Evolutionary conservation across 2,113 vertebrate species (phyloP).

Genomic region (Corvus hawaiiensis): DNA sequence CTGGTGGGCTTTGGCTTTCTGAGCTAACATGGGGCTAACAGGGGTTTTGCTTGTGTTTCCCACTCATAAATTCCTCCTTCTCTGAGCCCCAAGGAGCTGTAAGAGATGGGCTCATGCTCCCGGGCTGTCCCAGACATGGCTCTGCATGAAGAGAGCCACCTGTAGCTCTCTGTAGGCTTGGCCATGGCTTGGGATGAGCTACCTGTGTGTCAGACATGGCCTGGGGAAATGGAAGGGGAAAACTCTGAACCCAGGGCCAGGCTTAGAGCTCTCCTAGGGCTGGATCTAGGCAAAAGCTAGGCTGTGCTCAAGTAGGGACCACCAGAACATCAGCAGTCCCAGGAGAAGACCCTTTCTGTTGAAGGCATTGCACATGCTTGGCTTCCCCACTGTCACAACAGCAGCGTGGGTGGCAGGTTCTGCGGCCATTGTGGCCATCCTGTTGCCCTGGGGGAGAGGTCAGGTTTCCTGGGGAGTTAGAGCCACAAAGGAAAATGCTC

Average conservation of each 20-base stretch:
- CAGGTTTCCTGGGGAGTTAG: not conserved
- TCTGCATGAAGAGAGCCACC: not conserved
- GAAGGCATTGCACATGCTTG: fast-evolving
- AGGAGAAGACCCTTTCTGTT: not conserved
- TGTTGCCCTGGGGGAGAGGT: not conserved
- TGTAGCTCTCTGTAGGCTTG: not conserved
- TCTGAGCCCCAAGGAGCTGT: not conserved
- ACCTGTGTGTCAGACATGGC: not conserved
- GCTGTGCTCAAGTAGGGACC: not conserved
- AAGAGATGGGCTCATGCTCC: not conserved
- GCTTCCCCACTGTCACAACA: fast-evolving
- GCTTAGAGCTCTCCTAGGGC: not conserved
- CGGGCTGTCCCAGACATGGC: fast-evolving
- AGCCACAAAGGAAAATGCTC: not conserved
- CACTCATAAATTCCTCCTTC: not conserved
- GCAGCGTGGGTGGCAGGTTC: fast-evolving
- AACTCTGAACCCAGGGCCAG: not conserved
- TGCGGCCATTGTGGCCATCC: fast-evolving
- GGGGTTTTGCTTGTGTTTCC: not conserved
- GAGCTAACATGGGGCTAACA: not conserved
- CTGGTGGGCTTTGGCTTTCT: not conserved
- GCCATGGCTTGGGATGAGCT: not conserved
- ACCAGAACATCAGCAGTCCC: not conserved
- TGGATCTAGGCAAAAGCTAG: not conserved
- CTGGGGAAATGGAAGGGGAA: not conserved